Evolutionary conservation across 1,140 invertebrate species (phyloP).

Genomic region (Ips nitidus): DNA sequence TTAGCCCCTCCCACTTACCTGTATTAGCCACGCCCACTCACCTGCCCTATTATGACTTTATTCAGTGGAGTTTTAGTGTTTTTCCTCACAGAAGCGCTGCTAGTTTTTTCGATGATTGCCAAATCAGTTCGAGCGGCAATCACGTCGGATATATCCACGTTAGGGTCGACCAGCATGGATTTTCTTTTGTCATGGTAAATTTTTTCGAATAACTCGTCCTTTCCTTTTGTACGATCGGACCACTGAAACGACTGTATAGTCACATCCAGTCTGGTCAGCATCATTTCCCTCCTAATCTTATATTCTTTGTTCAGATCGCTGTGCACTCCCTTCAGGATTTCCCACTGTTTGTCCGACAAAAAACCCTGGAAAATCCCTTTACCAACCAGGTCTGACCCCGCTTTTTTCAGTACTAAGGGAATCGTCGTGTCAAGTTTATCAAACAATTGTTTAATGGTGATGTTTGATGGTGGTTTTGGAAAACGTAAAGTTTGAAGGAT

Average conservation of each 20-base stretch:
- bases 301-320: slow-evolving; percentile 80
- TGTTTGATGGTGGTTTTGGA: slow-evolving; percentile 82
- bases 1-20: no score
- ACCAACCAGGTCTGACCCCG: slow-evolving; percentile 60
- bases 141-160: slow-evolving; percentile 70
- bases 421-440: slow-evolving; percentile 74
- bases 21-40: slow-evolving; percentile 40
- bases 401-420: slow-evolving; percentile 67
- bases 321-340: slow-evolving; percentile 67
- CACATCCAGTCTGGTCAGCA: slow-evolving; percentile 88
- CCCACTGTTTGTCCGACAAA: slow-evolving; percentile 82
- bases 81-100: slow-evolving; percentile 73
- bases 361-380: slow-evolving; percentile 76
- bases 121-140: slow-evolving; percentile 81
- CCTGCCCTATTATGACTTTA: slow-evolving; percentile 81
- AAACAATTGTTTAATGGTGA: slow-evolving; percentile 75
- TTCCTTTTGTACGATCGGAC: slow-evolving; percentile 77
- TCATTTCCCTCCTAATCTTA: slow-evolving; percentile 78
- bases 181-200: slow-evolving; percentile 70
- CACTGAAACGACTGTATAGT: slow-evolving; percentile 94
- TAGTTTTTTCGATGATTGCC: slow-evolving; percentile 85
- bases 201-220: slow-evolving; percentile 71
- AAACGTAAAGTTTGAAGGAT: slow-evolving; percentile 78
- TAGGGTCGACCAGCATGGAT: slow-evolving; percentile 62
- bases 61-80: slow-evolving; percentile 81